Percentiles rank a stretch among this genome's conserved stretches.
Evolutionary conservation across 2,797 vertebrate genomes (phyloP).

Genomic region (Tangara arthus): DNA sequence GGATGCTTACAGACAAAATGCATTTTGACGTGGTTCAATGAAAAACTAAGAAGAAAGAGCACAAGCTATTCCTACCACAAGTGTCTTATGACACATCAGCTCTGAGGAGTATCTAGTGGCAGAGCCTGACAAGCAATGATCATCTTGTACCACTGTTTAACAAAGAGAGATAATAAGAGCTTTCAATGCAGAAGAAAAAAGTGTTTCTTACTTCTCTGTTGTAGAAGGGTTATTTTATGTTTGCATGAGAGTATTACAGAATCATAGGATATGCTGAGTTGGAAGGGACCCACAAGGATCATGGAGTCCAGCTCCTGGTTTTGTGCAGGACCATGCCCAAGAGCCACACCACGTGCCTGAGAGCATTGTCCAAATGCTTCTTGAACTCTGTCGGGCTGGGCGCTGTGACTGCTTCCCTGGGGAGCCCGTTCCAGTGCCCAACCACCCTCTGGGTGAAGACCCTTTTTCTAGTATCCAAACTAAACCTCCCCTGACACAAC

Average conservation of each 20-base stretch:
- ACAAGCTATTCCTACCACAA: not conserved
- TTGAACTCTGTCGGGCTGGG: not conserved
- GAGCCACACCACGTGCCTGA: not conserved
- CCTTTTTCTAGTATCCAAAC: not conserved
- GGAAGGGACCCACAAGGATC: not conserved
- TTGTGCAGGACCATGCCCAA: not conserved
- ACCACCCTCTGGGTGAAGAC: not conserved
- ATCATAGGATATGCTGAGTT: not conserved
- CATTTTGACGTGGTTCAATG: not conserved
- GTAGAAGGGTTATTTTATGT: not conserved
- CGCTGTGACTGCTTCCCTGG: not conserved
- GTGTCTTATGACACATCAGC: not conserved
- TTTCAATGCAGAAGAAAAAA: not conserved
- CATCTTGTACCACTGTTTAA: not conserved
- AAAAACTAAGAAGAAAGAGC: not conserved
- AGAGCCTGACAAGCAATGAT: not conserved
- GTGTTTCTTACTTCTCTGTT: not conserved
- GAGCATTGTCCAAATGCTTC: fast-evolving
- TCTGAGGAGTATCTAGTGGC: not conserved
- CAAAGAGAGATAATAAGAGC: not conserved
- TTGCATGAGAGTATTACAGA: not conserved
- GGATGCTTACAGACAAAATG: not conserved
- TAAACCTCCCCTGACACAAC: not conserved
- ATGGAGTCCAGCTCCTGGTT: not conserved
- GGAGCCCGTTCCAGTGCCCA: not conserved